Evolutionary conservation across 2,888 invertebrate genomes (phyloP), one percentile per base, ranked within the genome.

Genomic region (Alcis repandata): DNA sequence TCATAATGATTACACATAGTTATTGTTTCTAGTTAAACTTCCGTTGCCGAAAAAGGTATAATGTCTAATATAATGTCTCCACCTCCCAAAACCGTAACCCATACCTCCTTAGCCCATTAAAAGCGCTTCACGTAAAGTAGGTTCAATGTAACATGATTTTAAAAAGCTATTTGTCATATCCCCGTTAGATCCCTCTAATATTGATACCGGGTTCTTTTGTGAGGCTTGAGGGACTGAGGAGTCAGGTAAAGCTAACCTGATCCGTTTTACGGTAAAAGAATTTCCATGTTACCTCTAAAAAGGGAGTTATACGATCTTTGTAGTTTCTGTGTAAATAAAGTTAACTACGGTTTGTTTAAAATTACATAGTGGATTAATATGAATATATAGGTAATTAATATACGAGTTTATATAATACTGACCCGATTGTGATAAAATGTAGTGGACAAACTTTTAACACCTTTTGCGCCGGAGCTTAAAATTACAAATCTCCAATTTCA

Each of bases 131-230:
- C 54, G 59, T 60, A 63, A 57, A 57, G 56, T 41, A 62, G 36
- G 36, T 38, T 51, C 63, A 58, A 58, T 59, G 52, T 62, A 66
- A 59, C 48, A 48, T 53, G 43, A 56, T 64, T 72, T 72, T 59
- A 67, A 68, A 66, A 69, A 66, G 49, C 65, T 59, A 72, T 72
- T 70, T 68, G 66, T 70, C 70, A 70, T 66, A 68, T 65, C 67
- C 69, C 68, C 27, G 38, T 20, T 59, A 59, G 36, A 59, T 68
- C 69, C 53, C 17, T 51, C 40, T 57, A 56, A 69, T 71, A 72
- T 71, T 67, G 68, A 66, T 69, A 66, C 45, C 65, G 63, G 64
- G 22, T 43, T 48, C 59, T 49, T 71, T 59, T 58, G 58, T 57
- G 45, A 61, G 54, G 54, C 54, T 59, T 49, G 48, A 63, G 60